Evolutionary conservation across 2,888 invertebrate species (phyloP), one percentile per base, ranked within the genome.

Genomic region (Capitulum mitella): DNA sequence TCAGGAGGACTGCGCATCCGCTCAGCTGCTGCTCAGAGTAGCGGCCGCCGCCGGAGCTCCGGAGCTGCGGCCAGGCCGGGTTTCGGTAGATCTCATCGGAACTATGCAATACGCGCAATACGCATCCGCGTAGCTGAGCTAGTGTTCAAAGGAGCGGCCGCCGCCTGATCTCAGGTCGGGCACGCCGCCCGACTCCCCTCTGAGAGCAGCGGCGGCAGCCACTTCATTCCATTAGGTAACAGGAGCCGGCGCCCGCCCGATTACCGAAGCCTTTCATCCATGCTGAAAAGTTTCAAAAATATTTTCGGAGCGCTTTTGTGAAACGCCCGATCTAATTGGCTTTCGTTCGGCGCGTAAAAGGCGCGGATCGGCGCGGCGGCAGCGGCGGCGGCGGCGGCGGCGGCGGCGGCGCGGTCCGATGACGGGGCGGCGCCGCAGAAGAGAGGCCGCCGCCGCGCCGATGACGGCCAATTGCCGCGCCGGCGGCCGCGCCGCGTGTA

Each of bases 271-370:
- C 61, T 61, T 61, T 61, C 61, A 61, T 61, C 61, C n/a, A 16
- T 32, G 61, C 14, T 61, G 8, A 61, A 61, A 26, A 61, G 61
- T 61, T 61, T 61, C 61, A n/a, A 61, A 61, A 61, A 61, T 61
- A 61, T 61, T 61, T 61, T 61, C 61, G 32, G 61, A 61, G 16
- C 61, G 61, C 61, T 61, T 61, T 61, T 61, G 61, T 61, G 61
- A 61, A 61, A 6, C n/a, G 61, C 14, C 14, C 61, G 61, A 29
- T 32, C n/a, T 61, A 61, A 61, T 61, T 61, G 61, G 61, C 61
- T 61, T 61, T 61, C 61, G 61, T 61, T 61, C 32, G 61, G 26
- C 61, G 61, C n/a, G 29, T 61, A 61, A 61, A 61, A 61, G 61
- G 61, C 61, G 32, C 61, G 32, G 61, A 29, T 29, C 10, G 12